Conservation (phyloP, 2,113 vertebrate species). For the Lathamus discolor region DNA sequence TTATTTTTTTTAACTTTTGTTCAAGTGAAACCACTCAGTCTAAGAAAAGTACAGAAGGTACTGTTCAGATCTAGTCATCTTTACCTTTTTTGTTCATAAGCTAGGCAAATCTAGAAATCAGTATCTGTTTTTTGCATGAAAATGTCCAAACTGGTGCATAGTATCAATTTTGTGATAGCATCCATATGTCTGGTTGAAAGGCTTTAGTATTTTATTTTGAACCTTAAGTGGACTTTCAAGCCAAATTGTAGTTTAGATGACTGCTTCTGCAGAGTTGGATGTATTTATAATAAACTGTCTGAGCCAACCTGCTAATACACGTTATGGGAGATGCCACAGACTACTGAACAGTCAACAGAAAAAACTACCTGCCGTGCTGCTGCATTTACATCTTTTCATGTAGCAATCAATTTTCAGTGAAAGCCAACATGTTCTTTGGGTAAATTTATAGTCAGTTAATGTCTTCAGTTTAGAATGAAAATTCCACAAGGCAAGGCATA, state of each 20-base stretch:
- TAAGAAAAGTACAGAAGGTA: not conserved
- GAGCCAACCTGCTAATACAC: accelerated
- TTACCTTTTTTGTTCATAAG: not conserved
- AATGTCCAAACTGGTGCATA: not conserved
- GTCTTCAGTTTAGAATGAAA: not conserved
- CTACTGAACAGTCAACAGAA: not conserved
- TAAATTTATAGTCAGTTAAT: not conserved
- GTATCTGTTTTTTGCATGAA: not conserved
- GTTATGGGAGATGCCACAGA: not conserved
- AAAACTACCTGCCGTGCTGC: not conserved
- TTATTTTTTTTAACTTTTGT: not conserved
- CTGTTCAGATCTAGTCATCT: not conserved
- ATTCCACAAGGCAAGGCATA: not conserved
- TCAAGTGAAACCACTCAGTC: not conserved
- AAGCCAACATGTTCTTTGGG: not conserved
- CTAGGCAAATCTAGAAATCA: not conserved
- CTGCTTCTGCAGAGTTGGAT: not conserved
- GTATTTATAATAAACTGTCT: not conserved
- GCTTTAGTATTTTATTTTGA: not conserved
- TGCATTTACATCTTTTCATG: not conserved
- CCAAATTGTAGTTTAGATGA: not conserved
- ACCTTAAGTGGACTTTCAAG: not conserved
- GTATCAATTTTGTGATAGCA: not conserved
- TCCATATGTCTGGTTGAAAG: not conserved
- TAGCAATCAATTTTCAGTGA: not conserved